Base-by-base conservation (phyloP, 2,888 invertebrate genomes). In the Dolomedes plantarius region DNA sequence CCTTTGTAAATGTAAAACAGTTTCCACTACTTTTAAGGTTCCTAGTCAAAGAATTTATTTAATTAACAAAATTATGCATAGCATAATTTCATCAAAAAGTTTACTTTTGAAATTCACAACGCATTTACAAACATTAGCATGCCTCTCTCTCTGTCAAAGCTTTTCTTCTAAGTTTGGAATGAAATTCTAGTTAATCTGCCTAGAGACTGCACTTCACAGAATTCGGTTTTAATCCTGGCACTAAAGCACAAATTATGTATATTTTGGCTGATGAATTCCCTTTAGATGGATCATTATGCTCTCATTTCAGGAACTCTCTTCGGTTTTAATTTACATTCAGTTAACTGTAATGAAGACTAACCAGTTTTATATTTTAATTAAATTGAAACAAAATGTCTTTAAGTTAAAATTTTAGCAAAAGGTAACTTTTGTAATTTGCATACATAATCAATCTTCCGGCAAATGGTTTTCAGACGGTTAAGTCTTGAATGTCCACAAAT, bases 281-380 rank as follows among this genome's bases (percentile, higher is more conserved):
- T 41, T 28, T 27, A 69, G 69, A 69, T 41, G 41, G 6, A 41
- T 41, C 39, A 69, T 69, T 69, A 69, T 69, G 69, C 41, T 28
- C 13, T n/a, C 28, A 27, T 36, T 28, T 23, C 23, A n/a, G 41
- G 36, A 67, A 9, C 27, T 16, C 36, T 27, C 36, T 67, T 9
- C n/a, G 23, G 19, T 32, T 31, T 67, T 67, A 31, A 67, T 67
- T 67, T 67, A 67, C 67, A 32, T 67, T 82, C 82, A 75, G 75
- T 82, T 75, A 71, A 41, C 50, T 64, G 39, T 82, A 82, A 82
- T 75, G 82, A 62, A 75, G 75, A 65, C 75, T 82, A 82, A 82
- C 75, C 62, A 75, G 62, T 75, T 81, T 82, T 82, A 75, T 75
- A 82, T 71, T 75, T 82, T 82, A 82, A 82, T 82, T 65, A 68